Evolutionary conservation across 2,797 vertebrate species (phyloP), one percentile per base, ranked within the genome.

Genomic region (Rhinophrynus dorsalis): DNA sequence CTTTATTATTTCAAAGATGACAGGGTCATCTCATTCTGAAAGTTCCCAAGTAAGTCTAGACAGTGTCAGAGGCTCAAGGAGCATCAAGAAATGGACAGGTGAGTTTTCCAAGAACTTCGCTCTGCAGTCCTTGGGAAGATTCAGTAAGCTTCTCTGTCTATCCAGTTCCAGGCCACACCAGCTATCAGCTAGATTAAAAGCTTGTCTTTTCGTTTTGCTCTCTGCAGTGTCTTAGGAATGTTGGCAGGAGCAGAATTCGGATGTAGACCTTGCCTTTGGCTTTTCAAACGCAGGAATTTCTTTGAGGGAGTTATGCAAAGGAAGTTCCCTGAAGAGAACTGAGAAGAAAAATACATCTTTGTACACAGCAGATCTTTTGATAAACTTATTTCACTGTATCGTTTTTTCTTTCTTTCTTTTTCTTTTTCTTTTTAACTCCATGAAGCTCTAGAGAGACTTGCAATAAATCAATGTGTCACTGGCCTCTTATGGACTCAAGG

Each of bases 231-330:
- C 5, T 38, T 27, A 17, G 26, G 20, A 38, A 44, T 21, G n/a
- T 15, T 21, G 45, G 13, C 11, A 57, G n/a, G n/a, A 55, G n/a
- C 33, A 13, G 17, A 6, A 21, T 26, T 23, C n/a, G 35, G 38
- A 29, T 37, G 13, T 6, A 61, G 67, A 62, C 27, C 27, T 54
- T 23, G 38, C 37, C 48, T 61, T 13, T 4, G 26, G 26, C n/a
- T 44, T 32, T 60, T 68, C 67, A 68, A 68, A 61, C 56, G 8
- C 45, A 21, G 10, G 6, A 18, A 3, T 52, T 10, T 21, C 58
- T 69, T 69, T 69, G 57, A 62, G 58, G 56, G 67, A 61, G 57
- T 51, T 7, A 7, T 32, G 57, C 20, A 69, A 61, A 69, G 57
- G 38, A 13, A 13, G 21, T 20, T 33, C 12, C 67, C 45, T 17